Evolutionary conservation across 1,140 invertebrate species (phyloP).

Genomic region (Drosophila chauvacae): DNA sequence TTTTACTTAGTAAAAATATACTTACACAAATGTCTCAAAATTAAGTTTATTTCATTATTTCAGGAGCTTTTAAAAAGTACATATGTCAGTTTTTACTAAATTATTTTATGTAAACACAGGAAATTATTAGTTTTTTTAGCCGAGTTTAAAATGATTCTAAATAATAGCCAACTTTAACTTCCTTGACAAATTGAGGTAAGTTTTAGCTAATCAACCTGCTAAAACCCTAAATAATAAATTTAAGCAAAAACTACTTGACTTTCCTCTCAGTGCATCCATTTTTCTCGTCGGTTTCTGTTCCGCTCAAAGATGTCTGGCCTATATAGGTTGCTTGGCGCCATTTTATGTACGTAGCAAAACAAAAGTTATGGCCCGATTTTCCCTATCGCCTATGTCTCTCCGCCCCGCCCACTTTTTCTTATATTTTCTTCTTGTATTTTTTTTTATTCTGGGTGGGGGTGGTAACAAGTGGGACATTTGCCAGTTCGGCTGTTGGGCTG

Average conservation of each 20-base stretch:
- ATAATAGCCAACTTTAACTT: no score
- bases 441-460: conserved; percentile 35
- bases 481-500: conserved; percentile 55
- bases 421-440: conserved; percentile 24
- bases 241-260: neutral
- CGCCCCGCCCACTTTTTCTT: conserved; percentile 27
- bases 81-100: no score
- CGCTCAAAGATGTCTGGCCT: conserved; percentile 68
- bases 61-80: no score
- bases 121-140: no score
- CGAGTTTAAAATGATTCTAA: no score
- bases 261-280: conserved; percentile 21
- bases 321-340: conserved; percentile 82
- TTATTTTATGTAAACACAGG: no score
- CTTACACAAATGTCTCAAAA: no score
- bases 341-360: conserved; percentile 82
- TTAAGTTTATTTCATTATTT: no score
- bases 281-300: conserved; percentile 37
- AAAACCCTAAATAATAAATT: neutral
- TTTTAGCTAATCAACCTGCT: no score
- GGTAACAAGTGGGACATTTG: conserved; percentile 82
- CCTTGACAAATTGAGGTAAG: neutral
- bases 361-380: conserved; percentile 82
- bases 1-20: neutral
- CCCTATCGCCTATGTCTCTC: conserved; percentile 48